These are phyloP conservation scores for Hemiscyllium ocellatum DNA, from an alignment of 2,113 vertebrate species.

Conservation along the genomic window DNA sequence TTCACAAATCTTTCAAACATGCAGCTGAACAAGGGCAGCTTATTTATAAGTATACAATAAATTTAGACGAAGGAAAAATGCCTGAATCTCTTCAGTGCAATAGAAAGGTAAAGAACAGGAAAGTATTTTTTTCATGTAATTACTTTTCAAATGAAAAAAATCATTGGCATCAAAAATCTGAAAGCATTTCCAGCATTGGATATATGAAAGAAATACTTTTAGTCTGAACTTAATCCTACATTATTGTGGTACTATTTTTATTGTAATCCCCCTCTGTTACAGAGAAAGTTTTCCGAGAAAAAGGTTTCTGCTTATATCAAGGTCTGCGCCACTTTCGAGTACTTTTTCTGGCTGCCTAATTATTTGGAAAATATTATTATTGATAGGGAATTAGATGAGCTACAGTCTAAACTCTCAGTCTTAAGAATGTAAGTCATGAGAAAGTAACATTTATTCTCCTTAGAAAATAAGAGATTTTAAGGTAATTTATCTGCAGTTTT, in stretches of 20 bases:
- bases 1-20: neutral
- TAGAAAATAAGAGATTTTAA: neutral
- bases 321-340: neutral
- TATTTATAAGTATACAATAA: neutral
- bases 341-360: neutral
- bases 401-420: neutral
- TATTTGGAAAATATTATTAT: neutral
- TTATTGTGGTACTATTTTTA: neutral
- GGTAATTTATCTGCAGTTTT: neutral
- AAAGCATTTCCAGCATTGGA: neutral
- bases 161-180: neutral
- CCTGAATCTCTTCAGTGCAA: neutral
- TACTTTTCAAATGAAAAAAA: neutral
- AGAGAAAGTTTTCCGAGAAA: neutral
- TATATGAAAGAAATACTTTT: neutral
- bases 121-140: neutral
- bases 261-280: neutral
- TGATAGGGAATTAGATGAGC: neutral
- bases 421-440: neutral
- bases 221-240: neutral
- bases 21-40: neutral
- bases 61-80: neutral
- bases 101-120: neutral
- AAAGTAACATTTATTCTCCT: neutral
- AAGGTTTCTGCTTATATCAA: neutral